Evolutionary conservation across 53 echinoderm and acorn worm species (phyloP), one percentile per base, ranked within the genome.

Genomic region (Henricia sp.): DNA sequence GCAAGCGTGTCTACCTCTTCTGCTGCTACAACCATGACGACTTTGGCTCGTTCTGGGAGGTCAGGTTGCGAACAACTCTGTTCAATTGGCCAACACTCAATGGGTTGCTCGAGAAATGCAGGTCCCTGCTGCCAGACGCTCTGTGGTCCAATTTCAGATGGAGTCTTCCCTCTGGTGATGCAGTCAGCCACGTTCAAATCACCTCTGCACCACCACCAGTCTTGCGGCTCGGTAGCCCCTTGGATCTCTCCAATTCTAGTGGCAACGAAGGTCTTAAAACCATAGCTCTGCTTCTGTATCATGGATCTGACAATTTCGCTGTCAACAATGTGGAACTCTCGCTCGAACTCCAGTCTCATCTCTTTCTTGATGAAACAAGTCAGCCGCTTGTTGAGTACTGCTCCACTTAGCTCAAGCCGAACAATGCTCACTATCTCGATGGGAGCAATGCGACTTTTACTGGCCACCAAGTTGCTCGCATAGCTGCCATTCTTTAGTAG

Each of bases 131-230:
- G 88, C 88, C 88, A 87, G 16, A 21, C 52, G 32, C 88, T 87
- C 10, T 70, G 41, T 4, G 68, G 16, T 1, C 82, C 82, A 54
- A 87, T 82, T 70, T 87, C 68, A 2, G 34, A 37, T 20, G 82
- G 56, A 10, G 38, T 87, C 42, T 51, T 70, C 0, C 88, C 88
- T 54, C 82, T 80, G 10, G 70, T 87, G 43, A 87, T 82, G 19
- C 21, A 30, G 23, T 87, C 88, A 32, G 88, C 88, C 11, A 87
- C 71, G 39, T 87, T 78, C 24, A 87, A 1, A 34, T 78, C 87
- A 4, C 87, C 87, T 68, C 52, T 87, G 57, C 67, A 78, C 87
- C 78, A 87, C 87, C 87, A 87, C 70, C 87, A 87, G 37, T 78
- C 87, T 39, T 54, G 17, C 4, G 87, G 78, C 23, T 87, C 70